Evolutionary conservation across 2,797 vertebrate genomes (phyloP).

Genomic region (Rhadinocentrus ornatus): DNA sequence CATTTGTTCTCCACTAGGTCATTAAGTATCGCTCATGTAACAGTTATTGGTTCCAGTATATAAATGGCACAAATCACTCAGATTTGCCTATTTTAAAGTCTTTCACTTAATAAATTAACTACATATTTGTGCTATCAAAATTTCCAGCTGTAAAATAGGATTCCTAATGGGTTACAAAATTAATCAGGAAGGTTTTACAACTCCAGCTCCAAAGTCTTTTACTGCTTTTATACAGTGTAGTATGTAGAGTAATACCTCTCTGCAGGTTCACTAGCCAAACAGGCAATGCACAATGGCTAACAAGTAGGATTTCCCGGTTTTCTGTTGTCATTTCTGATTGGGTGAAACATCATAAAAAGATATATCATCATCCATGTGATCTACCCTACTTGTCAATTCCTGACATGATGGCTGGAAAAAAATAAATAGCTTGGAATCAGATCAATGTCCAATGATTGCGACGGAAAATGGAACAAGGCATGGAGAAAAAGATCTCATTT

Average conservation of each 20-base stretch:
- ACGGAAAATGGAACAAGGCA: slow-evolving; percentile 67
- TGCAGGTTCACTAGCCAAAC: background rate
- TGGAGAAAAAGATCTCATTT: slow-evolving; percentile 71
- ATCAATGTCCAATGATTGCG: slow-evolving; percentile 74
- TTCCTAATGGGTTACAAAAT: background rate
- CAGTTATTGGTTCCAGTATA: background rate
- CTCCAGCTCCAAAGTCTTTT: background rate
- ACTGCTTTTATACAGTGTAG: background rate
- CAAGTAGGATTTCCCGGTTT: background rate
- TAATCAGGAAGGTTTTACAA: background rate
- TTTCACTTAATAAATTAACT: background rate
- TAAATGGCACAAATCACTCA: background rate
- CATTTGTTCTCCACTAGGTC: background rate
- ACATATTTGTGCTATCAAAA: background rate
- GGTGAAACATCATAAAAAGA: slow-evolving; percentile 19
- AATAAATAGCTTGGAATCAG: slow-evolving; percentile 79
- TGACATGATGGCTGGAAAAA: slow-evolving; percentile 65
- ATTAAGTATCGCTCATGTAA: background rate
- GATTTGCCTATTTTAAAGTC: background rate
- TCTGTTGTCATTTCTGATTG: slow-evolving; percentile 11
- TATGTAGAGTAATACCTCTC: background rate
- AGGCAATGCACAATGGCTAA: background rate
- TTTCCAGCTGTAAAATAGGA: background rate
- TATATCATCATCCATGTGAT: slow-evolving; percentile 68
- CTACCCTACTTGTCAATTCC: slow-evolving; percentile 72